Percentiles rank a stretch among this genome's conserved stretches.
Evolutionary conservation across 2,888 invertebrate species (phyloP).

Genomic region (Himalopsyche kuldschensis): DNA sequence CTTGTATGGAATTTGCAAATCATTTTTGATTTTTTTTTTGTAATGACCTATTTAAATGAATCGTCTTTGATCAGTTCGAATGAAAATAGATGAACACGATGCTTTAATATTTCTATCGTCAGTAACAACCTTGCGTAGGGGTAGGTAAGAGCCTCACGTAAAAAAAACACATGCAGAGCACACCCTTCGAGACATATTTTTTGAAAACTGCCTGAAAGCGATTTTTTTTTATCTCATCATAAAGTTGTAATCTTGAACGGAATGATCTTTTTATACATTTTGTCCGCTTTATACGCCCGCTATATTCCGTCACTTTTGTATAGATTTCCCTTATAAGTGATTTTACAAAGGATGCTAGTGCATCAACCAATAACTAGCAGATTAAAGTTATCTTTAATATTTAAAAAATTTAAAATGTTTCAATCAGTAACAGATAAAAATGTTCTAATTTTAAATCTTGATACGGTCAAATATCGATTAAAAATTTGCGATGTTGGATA

Average conservation of each 20-base stretch:
- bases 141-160: not conserved
- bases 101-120: not conserved
- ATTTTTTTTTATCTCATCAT: constrained; percentile 33
- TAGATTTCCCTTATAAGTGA: not conserved
- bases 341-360: not conserved
- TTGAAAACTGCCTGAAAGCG: not conserved
- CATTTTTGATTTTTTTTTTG: not conserved
- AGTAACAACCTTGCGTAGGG: not conserved
- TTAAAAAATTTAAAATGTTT: no score
- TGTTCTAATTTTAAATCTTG: no score
- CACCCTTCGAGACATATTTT: not conserved
- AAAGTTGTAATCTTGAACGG: constrained; percentile 37
- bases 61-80: not conserved
- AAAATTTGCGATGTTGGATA: no score
- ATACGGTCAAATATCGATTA: no score
- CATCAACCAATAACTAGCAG: not conserved
- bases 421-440: no score
- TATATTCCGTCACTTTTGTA: not conserved
- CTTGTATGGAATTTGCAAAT: not conserved
- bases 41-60: not conserved
- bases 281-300: constrained; percentile 24
- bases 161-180: not conserved
- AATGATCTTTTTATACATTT: constrained; percentile 36
- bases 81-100: not conserved
- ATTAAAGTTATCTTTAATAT: not conserved